Conservation (phyloP, 1,140 invertebrate species). For the Dendroctonus ponderosae region DNA sequence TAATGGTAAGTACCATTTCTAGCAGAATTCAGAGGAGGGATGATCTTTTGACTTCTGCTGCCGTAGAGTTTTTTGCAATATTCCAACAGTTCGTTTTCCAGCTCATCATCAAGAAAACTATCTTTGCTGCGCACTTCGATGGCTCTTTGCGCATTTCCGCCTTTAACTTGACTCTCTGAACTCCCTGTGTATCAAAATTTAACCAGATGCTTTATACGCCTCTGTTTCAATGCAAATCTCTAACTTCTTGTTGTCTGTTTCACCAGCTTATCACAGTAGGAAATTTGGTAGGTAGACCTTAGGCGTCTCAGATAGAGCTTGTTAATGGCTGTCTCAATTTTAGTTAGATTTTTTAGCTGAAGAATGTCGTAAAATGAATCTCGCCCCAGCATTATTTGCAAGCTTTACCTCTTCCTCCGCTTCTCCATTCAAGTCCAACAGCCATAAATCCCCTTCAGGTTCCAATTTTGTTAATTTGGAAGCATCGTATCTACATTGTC, state of each 20-base stretch:
- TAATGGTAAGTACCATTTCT: conserved; percentile 8
- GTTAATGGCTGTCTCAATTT: conserved; percentile 19
- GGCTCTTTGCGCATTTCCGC: background rate
- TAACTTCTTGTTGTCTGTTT: conserved; percentile 5
- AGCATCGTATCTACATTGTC: conserved; percentile 12
- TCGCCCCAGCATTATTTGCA: background rate
- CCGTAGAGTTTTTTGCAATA: conserved; percentile 13
- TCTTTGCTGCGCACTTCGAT: background rate
- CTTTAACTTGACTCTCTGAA: background rate
- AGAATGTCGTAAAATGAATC: conserved; percentile 6
- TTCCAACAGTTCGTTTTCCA: conserved; percentile 30
- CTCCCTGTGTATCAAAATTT: background rate
- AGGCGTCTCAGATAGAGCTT: conserved; percentile 29
- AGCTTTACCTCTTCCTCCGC: conserved; percentile 23
- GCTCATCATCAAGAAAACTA: conserved; percentile 5
- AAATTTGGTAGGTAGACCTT: conserved; percentile 27
- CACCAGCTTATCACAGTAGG: conserved; percentile 21
- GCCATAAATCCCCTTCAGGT: conserved; percentile 31
- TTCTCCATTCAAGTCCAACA: conserved; percentile 12
- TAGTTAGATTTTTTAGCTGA: conserved; percentile 5
- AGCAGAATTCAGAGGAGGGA: conserved; percentile 11
- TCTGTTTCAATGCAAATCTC: background rate
- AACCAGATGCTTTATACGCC: background rate
- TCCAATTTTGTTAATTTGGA: conserved; percentile 18
- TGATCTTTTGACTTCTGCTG: conserved; percentile 15